Base-by-base conservation (phyloP, 2,888 invertebrate species). In the Diadegma fenestrale region DNA sequence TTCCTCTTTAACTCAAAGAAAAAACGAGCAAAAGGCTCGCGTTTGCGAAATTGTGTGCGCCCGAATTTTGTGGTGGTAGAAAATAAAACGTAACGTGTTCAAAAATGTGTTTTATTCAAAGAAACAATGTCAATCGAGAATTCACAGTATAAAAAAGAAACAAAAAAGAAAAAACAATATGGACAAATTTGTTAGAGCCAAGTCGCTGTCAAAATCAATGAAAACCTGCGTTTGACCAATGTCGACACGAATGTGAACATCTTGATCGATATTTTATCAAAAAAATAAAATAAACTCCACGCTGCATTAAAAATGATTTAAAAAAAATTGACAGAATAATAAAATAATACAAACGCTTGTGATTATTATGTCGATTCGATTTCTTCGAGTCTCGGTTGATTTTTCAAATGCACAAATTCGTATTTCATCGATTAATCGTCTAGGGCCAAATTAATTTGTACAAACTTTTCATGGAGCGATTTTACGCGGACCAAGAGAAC, bases 71-170 rank as follows among this genome's bases (percentile, higher is more conserved):
- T 81, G 78, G 51, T 69, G 71, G 45, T 51, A 19, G 41, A 81
- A 22, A 90, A 92, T 82, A 91, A 84, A 89, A 85, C 69, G 80
- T 58, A 77, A 51, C 4, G 48, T 26, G 69, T 82, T 73, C 22
- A 76, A 76, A 79, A 86, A 83, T 64, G 71, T 72, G 61, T 82
- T 82, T 80, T 80, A 75, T 78, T 69, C 26, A 89, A 90, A 48
- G 0, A 76, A 79, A 78, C 80, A 79, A 78, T 41, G 77, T 82
- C 43, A 68, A 83, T 76, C 45, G 64, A 77, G 68, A 78, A 88
- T 86, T 85, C 77, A 83, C 75, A 80, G 58, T 84, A 64, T 61
- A 68, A 82, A 64, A 30, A 71, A 45, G 4, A 61, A 26, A 17
- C 22, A 58, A 58, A 64, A 61, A 26, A 17, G 17, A 58, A 58